Percentiles rank a stretch among this genome's conserved stretches.
Conservation (phyloP, 2,113 vertebrate genomes). For the Aptenodytes patagonicus region DNA sequence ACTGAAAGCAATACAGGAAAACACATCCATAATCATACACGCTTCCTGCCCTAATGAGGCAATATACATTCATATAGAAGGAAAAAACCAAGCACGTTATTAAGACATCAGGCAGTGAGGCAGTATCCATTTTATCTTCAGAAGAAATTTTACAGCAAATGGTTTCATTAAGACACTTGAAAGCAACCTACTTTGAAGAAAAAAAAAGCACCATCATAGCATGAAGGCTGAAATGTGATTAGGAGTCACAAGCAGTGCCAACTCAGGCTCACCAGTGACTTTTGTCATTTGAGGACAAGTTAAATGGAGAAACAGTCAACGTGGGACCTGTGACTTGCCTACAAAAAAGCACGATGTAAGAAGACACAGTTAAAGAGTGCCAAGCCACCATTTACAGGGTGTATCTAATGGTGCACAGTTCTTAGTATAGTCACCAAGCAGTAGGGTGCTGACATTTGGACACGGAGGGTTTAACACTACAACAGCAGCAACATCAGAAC, state of each 20-base stretch:
- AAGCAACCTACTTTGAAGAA: conserved; percentile 48
- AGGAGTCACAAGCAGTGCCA: conserved; percentile 14
- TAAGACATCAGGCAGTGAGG: conserved; percentile 65
- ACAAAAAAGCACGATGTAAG: background rate
- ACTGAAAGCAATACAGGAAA: background rate
- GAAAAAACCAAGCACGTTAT: conserved; percentile 15
- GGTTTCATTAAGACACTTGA: conserved; percentile 66
- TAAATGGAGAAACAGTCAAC: background rate
- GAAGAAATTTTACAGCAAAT: conserved; percentile 50
- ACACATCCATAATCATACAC: conserved; percentile 15
- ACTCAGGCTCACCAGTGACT: conserved; percentile 22
- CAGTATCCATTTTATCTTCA: conserved; percentile 57
- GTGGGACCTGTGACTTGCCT: background rate
- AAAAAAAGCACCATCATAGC: conserved; percentile 59
- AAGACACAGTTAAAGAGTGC: background rate
- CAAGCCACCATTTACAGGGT: background rate
- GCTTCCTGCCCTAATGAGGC: background rate
- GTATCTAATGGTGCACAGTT: background rate
- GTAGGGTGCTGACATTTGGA: background rate
- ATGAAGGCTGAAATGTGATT: conserved; percentile 39
- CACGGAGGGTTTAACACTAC: background rate
- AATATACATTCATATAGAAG: conserved; percentile 52
- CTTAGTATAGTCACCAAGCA: background rate
- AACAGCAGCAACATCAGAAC: background rate
- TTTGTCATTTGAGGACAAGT: conserved; percentile 29